phyloP scores from a whole-genome alignment of 2,888 invertebrate species.

The Eupithecia insigniata region DNA sequence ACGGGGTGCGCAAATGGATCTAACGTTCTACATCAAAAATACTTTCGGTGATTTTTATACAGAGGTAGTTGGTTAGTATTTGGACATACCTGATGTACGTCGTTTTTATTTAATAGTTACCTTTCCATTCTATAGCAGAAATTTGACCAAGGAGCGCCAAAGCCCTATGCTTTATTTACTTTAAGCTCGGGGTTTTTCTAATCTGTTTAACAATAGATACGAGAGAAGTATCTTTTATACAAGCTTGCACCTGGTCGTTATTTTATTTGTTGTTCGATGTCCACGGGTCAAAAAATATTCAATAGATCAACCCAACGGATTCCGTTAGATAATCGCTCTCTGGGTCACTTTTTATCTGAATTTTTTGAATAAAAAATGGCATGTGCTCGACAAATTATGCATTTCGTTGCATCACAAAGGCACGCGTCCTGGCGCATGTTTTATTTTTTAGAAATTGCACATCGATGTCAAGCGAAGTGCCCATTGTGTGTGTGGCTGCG shows the following conservation, averaged over 20 bases:
- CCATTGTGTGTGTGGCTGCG: conserved; percentile 65
- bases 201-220: conserved; percentile 41
- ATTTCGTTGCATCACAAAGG: conserved; percentile 79
- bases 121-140: background rate
- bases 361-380: conserved; percentile 70
- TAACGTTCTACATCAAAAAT: conserved; percentile 52
- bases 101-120: background rate
- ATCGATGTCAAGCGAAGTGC: conserved; percentile 70
- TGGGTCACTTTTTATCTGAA: conserved; percentile 76
- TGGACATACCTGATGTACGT: background rate
- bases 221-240: conserved; percentile 67
- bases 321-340: conserved; percentile 71
- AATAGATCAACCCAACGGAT: conserved; percentile 73
- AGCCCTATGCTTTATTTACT: background rate
- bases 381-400: conserved; percentile 83
- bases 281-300: conserved; percentile 79
- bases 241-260: conserved; percentile 75
- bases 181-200: conserved; percentile 15
- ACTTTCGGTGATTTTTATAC: conserved; percentile 33
- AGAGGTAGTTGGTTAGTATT: background rate
- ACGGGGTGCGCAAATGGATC: conserved; percentile 73
- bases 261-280: conserved; percentile 68
- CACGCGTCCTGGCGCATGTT: conserved; percentile 61
- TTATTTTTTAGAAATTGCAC: conserved; percentile 70
- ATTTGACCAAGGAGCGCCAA: background rate